Conservation (phyloP, 30 jellyfish, hydroid and myxozoan genomes). For the Pelagia noctiluca region DNA sequence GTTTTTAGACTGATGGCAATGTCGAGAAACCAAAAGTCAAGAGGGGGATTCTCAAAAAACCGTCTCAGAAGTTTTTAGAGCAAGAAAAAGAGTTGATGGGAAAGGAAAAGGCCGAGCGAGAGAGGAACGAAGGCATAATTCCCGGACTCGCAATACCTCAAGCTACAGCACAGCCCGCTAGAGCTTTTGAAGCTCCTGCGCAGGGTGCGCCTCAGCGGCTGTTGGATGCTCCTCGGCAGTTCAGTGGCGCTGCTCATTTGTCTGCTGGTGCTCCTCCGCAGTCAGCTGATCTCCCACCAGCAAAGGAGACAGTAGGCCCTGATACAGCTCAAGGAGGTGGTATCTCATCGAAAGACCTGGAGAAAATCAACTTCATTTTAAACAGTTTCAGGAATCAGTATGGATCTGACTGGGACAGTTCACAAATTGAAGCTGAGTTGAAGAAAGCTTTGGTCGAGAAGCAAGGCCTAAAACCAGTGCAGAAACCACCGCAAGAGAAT, state of each 20-base stretch:
- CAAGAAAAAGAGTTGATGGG: background rate
- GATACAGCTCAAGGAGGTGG: too few relatives aligned
- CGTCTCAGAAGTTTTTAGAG: conserved; percentile 34
- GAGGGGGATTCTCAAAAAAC: conserved; percentile 68
- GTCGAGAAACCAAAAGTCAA: conserved; percentile 33
- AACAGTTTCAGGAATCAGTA: conserved; percentile 56
- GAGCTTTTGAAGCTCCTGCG: background rate
- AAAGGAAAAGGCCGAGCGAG: conserved; percentile 11
- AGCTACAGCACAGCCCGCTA: background rate
- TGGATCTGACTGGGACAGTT: conserved; percentile 65
- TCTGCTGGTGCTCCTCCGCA: too few relatives aligned
- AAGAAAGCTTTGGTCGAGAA: conserved; percentile 35
- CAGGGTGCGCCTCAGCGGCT: too few relatives aligned
- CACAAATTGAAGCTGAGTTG: conserved; percentile 58
- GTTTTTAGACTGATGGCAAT: background rate
- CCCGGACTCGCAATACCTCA: too few relatives aligned
- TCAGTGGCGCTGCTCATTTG: too few relatives aligned
- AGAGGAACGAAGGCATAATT: background rate
- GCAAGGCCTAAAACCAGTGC: background rate
- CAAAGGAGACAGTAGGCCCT: too few relatives aligned
- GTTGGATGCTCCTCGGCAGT: too few relatives aligned
- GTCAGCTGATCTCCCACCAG: too few relatives aligned
- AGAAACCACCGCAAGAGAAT: background rate
- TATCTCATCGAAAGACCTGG: conserved; percentile 44
- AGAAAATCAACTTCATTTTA: conserved; percentile 25